Percentiles rank a stretch among this genome's conserved stretches.
phyloP scores from a whole-genome alignment of 2,113 vertebrate species.

The Oreotragus oreotragus region DNA sequence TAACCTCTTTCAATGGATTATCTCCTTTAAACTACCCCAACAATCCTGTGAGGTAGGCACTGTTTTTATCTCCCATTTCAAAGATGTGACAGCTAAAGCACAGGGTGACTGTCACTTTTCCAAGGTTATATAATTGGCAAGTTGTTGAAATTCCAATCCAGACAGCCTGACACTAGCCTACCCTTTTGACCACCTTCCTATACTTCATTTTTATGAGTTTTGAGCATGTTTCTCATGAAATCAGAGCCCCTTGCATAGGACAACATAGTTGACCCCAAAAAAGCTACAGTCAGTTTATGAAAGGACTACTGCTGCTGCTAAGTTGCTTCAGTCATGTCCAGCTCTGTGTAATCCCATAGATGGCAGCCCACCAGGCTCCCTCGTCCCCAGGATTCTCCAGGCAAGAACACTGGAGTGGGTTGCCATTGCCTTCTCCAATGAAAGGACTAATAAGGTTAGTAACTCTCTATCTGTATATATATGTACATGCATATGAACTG shows the following conservation, averaged over 20 bases:
- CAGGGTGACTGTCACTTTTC: neutral
- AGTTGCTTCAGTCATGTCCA: no score
- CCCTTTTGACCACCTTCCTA: neutral
- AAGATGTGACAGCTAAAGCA: neutral
- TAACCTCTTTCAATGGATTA: neutral
- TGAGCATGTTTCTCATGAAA: neutral
- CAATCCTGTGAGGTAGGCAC: neutral
- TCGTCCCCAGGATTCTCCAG: no score
- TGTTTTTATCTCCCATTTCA: neutral
- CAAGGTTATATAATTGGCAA: neutral
- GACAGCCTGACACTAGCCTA: neutral
- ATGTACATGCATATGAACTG: neutral
- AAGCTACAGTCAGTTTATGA: neutral
- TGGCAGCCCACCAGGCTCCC: no score
- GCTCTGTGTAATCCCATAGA: no score
- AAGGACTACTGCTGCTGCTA: neutral
- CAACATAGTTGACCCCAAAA: neutral
- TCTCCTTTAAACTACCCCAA: neutral
- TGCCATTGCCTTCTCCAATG: no score
- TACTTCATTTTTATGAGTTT: neutral
- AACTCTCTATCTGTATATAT: neutral
- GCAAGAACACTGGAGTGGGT: no score
- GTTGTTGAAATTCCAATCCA: neutral
- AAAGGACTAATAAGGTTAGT: neutral
- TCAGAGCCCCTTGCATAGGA: neutral